Evolutionary conservation across 2,797 vertebrate species (phyloP).

Genomic region (Melanotaenia nigrans): DNA sequence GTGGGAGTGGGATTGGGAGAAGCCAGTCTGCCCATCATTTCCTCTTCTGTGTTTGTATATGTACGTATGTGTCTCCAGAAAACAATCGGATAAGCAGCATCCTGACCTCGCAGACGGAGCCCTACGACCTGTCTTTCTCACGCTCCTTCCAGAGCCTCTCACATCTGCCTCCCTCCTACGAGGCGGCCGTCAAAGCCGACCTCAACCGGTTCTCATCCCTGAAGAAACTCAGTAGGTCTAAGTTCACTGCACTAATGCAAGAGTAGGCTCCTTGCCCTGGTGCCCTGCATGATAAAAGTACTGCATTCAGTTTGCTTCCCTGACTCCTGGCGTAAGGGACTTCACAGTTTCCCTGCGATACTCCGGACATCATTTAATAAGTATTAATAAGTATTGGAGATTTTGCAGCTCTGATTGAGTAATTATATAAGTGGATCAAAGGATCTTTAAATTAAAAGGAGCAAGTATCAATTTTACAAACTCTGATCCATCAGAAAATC

Average conservation of each 20-base stretch:
- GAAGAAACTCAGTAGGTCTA: slow-evolving; percentile 97
- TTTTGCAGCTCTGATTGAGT: slow-evolving; percentile 17
- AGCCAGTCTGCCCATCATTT: slow-evolving; percentile 60
- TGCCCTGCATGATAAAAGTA: slow-evolving; percentile 66
- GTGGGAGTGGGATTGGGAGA: slow-evolving; percentile 17
- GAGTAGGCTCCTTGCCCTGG: slow-evolving; percentile 54
- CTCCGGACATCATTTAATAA: slow-evolving; percentile 20
- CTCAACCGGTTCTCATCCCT: slow-evolving; percentile 97
- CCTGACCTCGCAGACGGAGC: slow-evolving; percentile 98
- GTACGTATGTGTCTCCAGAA: slow-evolving; percentile 87
- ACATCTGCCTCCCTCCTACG: slow-evolving; percentile 96
- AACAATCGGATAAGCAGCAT: slow-evolving; percentile 96
- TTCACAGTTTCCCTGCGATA: slow-evolving; percentile 16
- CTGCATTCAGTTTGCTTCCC: slow-evolving; percentile 49
- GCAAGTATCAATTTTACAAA: slow-evolving; percentile 25
- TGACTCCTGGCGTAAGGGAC: slow-evolving; percentile 36
- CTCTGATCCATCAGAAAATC: slow-evolving; percentile 43
- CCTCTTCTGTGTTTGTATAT: slow-evolving; percentile 78
- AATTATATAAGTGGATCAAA: slow-evolving; percentile 22
- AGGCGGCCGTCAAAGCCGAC: slow-evolving; percentile 95
- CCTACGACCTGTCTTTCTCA: slow-evolving; percentile 98
- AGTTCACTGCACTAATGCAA: slow-evolving; percentile 74
- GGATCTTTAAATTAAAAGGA: slow-evolving; percentile 23
- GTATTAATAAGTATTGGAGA: not conserved
- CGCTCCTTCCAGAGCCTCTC: slow-evolving; percentile 99